These are phyloP conservation scores for Parasteatoda tepidariorum DNA, from an alignment of 1,140 invertebrate genomes.

Conservation along the genomic window DNA sequence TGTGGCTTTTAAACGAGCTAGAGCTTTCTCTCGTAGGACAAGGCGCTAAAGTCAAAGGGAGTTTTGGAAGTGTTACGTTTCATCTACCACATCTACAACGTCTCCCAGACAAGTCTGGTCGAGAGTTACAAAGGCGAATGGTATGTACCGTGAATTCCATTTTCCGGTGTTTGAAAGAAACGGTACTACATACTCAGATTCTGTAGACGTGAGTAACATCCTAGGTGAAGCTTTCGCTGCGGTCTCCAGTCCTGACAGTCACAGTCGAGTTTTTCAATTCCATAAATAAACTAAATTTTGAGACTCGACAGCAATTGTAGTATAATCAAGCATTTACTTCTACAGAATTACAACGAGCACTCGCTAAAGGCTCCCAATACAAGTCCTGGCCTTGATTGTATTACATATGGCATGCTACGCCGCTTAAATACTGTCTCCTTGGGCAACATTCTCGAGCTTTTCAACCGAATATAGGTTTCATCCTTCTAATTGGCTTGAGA, in stretches of 20 bases:
- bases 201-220: background rate
- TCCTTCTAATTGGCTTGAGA: constrained; percentile 51
- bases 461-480: background rate
- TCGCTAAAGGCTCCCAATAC: background rate
- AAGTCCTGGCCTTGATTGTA: background rate
- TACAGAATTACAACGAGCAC: background rate
- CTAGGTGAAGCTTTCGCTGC: background rate
- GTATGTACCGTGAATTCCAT: too few species aligned
- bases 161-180: background rate
- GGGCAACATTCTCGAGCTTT: background rate
- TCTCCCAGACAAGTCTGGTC: too few species aligned
- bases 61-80: background rate
- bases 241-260: background rate
- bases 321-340: background rate
- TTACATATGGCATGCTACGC: background rate
- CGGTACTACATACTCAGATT: background rate
- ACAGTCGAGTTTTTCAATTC: background rate
- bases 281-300: background rate
- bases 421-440: background rate
- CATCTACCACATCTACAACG: too few species aligned
- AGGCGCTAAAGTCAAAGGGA: background rate
- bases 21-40: background rate
- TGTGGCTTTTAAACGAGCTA: too few species aligned
- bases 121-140: too few species aligned
- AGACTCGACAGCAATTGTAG: background rate